Evolutionary conservation across 2,113 vertebrate genomes (phyloP), one percentile per base, ranked within the genome.

Genomic region (Aspidoscelis tigris): DNA sequence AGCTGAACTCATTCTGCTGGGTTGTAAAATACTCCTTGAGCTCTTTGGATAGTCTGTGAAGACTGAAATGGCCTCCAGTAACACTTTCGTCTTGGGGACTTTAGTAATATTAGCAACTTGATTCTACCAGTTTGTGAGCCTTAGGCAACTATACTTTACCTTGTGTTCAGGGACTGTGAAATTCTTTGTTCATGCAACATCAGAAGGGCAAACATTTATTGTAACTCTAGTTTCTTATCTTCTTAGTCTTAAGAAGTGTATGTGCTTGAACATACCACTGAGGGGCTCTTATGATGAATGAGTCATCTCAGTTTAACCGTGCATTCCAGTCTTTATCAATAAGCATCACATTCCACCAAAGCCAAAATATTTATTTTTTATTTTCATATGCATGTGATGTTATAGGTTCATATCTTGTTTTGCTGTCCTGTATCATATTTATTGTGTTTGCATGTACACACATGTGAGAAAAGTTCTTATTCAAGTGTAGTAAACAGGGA

Each of bases 71-170:
- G 11, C 6, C 64, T 83, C 86, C 76, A 84, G 33, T 78, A 80
- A 82, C 82, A 44, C 5, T 9, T 86, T 89, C 43, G 87, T 85
- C 21, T 9, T 79, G 7, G 7, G 70, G 11, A 2, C 58, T 88
- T 87, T 89, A 47, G 65, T 88, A 41, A 22, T 75, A 3, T 76
- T 75, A 87, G 10, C 26, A 66, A 69, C 14, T 4, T 83, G 55
- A 81, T 80, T 82, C 64, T 83, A 43, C 33, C 21, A 70, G 24
- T 26, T 3, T 2, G 2, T 14, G 24, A 39, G 6, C 44, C 84
- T 82, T 76, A 82, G 47, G 39, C 6, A 26, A 12, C 5, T 81
- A 69, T 82, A 61, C 39, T 44, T 7, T 83, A 1, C 65, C 47
- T 33, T 2, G 7, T 47, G 39, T 24, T 77, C 80, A 72, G 43